Percentiles rank a stretch among this genome's conserved stretches.
Evolutionary conservation across 2,113 vertebrate genomes (phyloP).

Genomic region (Petromus typicus): DNA sequence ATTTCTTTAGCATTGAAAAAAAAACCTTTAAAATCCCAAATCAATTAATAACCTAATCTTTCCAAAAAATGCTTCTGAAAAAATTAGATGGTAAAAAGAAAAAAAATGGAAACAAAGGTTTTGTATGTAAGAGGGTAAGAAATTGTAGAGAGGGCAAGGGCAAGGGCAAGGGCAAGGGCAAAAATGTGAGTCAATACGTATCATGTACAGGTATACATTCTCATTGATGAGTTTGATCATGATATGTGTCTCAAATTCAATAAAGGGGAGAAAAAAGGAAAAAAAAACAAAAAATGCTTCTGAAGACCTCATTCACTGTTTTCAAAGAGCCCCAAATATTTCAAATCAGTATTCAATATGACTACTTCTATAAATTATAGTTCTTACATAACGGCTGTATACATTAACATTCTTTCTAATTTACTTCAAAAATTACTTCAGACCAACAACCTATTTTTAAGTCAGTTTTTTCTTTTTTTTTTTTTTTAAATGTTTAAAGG

Average conservation of each 20-base stretch:
- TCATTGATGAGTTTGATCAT: no score
- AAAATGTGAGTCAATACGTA: no score
- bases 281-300: background rate
- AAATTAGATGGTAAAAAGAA: no score
- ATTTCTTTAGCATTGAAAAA: conserved; percentile 37
- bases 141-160: no score
- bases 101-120: no score
- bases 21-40: conserved; percentile 15
- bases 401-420: conserved; percentile 43
- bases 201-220: no score
- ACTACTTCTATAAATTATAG: background rate
- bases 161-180: no score
- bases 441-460: conserved; percentile 20
- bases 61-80: conserved; percentile 52
- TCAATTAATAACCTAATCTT: conserved; percentile 49
- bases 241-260: no score
- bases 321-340: conserved; percentile 54
- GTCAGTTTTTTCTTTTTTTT: conserved; percentile 6
- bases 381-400: background rate
- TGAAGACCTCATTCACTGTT: conserved; percentile 25
- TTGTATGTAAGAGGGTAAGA: no score
- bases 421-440: conserved; percentile 48
- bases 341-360: background rate
- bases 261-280: no score
- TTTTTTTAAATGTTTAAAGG: conserved; percentile 36